Base-by-base conservation (phyloP, 53 echinoderm and acorn worm species). In the Patiria pectinifera region DNA sequence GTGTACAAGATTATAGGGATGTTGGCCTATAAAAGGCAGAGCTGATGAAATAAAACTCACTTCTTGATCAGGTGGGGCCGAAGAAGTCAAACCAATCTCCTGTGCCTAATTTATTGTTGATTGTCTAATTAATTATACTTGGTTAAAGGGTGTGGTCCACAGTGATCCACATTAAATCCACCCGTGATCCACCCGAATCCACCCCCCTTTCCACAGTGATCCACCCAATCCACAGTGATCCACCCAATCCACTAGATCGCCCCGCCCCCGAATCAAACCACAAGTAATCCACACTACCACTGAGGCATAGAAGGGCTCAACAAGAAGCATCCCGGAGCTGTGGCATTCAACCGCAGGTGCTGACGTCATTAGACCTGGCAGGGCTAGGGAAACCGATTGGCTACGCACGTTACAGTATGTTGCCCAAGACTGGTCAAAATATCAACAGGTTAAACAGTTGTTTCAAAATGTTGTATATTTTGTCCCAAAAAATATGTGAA, bases 321-420 rank as follows among this genome's bases (percentile, higher is more conserved):
- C 69, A 18, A 69, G 69, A 69, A 69, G 69, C 69, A 69, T 69
- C 69, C 69, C 74, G 74, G 22, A 74, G 22, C 10, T 74, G 74
- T 74, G 74, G 74, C 74, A 23, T 74, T 74, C 74, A 74, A 74
- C 74, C 74, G 74, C 74, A 74, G 74, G 74, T n/a, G 22, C 24
- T 74, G 22, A 74, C 74, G 74, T 74, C 24, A 23, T 74, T 23
- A 23, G 74, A 22, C 74, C 74, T 22, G 24, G n/a, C 24, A 74
- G 4, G 74, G 24, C 74, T 23, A 22, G 22, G 74, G 74, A 74
- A 22, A 74, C n/a, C 9, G 74, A 74, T 23, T 74, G 74, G 24
- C 24, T 23, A 23, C 74, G 74, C 74, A 23, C 46, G 79, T 47
- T 18, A 46, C 79, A 78, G n/a, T n/a, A n/a, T n/a, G n/a, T n/a